Evolutionary conservation across 2,888 invertebrate genomes (phyloP), one percentile per base, ranked within the genome.

Genomic region (Archips crataeganus): DNA sequence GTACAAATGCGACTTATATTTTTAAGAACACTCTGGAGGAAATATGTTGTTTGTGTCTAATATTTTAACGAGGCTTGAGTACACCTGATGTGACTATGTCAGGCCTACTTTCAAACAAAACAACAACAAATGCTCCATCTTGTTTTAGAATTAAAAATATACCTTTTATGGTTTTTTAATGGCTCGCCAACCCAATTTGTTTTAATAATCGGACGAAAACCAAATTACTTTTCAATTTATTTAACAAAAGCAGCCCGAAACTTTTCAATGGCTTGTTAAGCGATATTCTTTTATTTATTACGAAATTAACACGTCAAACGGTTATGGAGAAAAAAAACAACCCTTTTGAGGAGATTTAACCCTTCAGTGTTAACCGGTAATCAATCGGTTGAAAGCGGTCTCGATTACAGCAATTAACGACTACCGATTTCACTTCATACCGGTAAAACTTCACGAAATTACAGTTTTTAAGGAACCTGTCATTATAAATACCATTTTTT

Each of bases 271-370:
- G 74, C 75, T 77, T 62, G 76, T 76, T 77, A 77, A 77, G 78
- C 77, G 75, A 79, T 79, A 79, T 81, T 79, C 78, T 75, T 83
- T 87, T 84, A 88, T 90, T 90, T 86, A 88, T 87, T 82, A 87
- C 84, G 75, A 84, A 88, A 92, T 93, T 90, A 92, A 91, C 90
- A 90, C 92, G 89, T 92, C 90, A 90, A 82, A 81, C 3, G 0
- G 13, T 60, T 36, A 60, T 8, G 39, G n/a, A 39, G 76, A 87
- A 81, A 79, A 83, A 88, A 88, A 88, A 84, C 85, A 86, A 88
- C 89, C 91, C 89, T 84, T 88, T 86, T 86, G 85, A 76, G 80
- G 82, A 80, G 85, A 88, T 89, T 88, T 82, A 79, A 83, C 83
- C 85, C 86, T 80, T 84, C 79, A 80, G 76, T 78, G 82, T 85